Evolutionary conservation across 1,140 invertebrate genomes (phyloP).

Genomic region (Drosophila kikkawai): DNA sequence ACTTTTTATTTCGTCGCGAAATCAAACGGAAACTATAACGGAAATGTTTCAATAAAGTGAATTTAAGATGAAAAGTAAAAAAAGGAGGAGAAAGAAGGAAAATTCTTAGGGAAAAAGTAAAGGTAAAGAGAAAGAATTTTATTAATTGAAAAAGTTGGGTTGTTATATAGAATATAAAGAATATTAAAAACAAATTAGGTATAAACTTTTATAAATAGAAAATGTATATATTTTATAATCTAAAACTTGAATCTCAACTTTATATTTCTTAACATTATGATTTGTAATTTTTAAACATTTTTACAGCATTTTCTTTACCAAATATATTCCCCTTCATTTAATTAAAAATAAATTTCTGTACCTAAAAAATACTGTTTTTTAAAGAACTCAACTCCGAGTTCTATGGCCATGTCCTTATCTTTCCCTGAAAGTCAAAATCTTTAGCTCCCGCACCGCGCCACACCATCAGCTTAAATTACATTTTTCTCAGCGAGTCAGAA

Average conservation of each 20-base stretch:
- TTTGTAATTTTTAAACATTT: too few relatives aligned
- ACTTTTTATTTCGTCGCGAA: constrained; percentile 11
- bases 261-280: too few relatives aligned
- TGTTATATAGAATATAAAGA: neutral
- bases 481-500: constrained; percentile 38
- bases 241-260: neutral
- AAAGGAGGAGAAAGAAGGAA: neutral
- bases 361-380: neutral
- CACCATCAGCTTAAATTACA: constrained; percentile 39
- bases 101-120: too few relatives aligned
- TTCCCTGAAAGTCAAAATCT: constrained; percentile 19
- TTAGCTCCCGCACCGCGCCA: neutral
- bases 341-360: neutral
- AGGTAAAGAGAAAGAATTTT: neutral
- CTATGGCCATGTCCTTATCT: constrained; percentile 20
- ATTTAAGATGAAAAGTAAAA: neutral
- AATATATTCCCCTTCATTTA: neutral
- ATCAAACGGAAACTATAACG: constrained; percentile 19
- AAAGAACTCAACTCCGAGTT: neutral
- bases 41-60: constrained; percentile 31
- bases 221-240: neutral
- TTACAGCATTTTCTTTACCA: neutral
- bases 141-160: neutral
- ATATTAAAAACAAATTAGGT: neutral
- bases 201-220: neutral